Evolutionary conservation across 2,113 vertebrate species (phyloP).

Genomic region (Paedocypris sp.): DNA sequence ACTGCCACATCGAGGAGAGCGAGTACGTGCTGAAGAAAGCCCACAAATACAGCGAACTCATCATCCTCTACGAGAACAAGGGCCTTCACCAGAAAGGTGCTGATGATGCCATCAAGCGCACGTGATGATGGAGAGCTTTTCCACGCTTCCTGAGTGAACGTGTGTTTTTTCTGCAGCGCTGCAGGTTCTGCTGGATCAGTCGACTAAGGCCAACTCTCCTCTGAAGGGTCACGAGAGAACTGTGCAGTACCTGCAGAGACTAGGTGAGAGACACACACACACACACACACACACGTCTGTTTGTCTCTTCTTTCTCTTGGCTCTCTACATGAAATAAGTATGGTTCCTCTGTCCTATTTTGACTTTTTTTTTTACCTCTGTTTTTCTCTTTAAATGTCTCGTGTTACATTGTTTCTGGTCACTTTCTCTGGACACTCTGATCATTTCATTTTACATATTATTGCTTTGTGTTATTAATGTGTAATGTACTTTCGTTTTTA

Average conservation of each 20-base stretch:
- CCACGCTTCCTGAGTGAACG: not conserved
- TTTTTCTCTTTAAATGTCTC: no score
- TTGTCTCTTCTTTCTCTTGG: not conserved
- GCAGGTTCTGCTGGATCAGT: conserved; percentile 92
- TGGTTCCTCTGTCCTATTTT: no score
- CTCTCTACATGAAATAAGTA: no score
- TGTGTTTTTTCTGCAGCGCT: conserved; percentile 66
- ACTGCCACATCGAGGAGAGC: conserved; percentile 97
- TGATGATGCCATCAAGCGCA: not conserved
- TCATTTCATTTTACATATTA: no score
- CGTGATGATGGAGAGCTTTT: not conserved
- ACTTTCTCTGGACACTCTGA: no score
- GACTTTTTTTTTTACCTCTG: no score
- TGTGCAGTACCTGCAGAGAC: conserved; percentile 90
- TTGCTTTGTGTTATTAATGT: no score
- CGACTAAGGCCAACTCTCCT: conserved; percentile 95
- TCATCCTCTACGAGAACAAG: conserved; percentile 97
- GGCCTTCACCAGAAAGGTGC: conserved; percentile 92
- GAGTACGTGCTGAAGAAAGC: conserved; percentile 95
- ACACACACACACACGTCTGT: not conserved
- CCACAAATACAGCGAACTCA: conserved; percentile 95
- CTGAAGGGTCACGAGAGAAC: conserved; percentile 96
- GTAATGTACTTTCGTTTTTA: no score
- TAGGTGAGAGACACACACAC: conserved; percentile 62
- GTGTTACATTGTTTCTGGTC: no score